Conservation (phyloP, 2,888 invertebrate species). For the Drosophila quinaria region DNA sequence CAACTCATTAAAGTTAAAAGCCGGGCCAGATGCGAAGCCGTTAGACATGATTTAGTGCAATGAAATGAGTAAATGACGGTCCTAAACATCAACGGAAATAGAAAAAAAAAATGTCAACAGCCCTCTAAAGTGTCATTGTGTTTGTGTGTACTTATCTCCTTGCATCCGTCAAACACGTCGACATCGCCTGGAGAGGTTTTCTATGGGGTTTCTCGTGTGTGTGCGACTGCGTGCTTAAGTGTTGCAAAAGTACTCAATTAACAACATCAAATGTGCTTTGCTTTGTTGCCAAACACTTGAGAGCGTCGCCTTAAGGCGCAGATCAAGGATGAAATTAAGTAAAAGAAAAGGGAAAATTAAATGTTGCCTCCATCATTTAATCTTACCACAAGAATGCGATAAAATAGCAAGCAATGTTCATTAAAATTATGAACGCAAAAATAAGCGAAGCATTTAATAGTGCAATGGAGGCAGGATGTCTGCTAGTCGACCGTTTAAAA, state of each 20-base stretch:
- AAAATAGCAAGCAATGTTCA: neutral
- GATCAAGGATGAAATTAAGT: conserved; percentile 65
- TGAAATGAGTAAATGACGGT: conserved; percentile 73
- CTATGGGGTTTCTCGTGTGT: conserved; percentile 8
- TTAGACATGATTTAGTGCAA: conserved; percentile 79
- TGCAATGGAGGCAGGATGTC: too few relatives aligned
- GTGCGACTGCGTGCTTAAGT: conserved; percentile 43
- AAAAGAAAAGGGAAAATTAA: neutral
- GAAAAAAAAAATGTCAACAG: conserved; percentile 67
- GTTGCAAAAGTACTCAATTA: conserved; percentile 77
- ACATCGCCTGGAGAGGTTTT: conserved; percentile 11
- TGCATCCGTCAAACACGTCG: conserved; percentile 45
- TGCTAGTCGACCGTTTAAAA: too few relatives aligned
- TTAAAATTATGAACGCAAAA: neutral
- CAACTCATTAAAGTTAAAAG: conserved; percentile 74
- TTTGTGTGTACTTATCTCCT: conserved; percentile 60
- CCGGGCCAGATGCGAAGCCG: conserved; percentile 41
- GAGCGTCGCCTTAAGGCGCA: conserved; percentile 44
- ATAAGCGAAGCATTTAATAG: too few relatives aligned
- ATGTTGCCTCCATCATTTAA: neutral
- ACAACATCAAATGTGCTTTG: conserved; percentile 76
- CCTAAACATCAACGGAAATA: conserved; percentile 44
- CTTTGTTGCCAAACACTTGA: conserved; percentile 57
- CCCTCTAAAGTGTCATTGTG: conserved; percentile 71
- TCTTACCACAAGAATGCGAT: neutral